Evolutionary conservation across 2,113 vertebrate species (phyloP), one percentile per base, ranked within the genome.

Genomic region (Beaufortia kweichowensis): DNA sequence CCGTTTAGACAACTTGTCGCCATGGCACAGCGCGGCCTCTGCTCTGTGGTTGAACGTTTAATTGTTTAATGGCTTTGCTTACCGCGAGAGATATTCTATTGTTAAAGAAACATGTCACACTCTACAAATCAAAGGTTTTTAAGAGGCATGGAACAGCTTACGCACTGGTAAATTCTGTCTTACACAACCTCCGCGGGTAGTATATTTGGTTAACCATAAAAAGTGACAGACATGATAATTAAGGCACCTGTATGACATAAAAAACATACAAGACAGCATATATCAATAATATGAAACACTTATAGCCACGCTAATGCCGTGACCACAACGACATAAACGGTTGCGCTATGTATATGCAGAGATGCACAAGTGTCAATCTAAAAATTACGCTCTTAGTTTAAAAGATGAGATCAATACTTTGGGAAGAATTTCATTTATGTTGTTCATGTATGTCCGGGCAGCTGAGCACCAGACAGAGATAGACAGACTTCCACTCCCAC

Each of bases 321-420:
- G 19, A 46, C 35, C 17, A 23, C 28, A 28, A 60, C 33, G 28
- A 56, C 24, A 29, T 21, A 61, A 43, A 26, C 4, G 19, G 23
- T 21, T 61, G 56, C 4, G 48, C 67, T 24, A 31, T 77, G 14
- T 59, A 75, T 57, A 68, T 35, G 56, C 8, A 12, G 14, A 33
- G 21, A 33, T 71, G 82, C 88, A 83, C 85, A 85, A 88, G 83
- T 86, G 87, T 84, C 73, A 64, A 77, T 85, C 85, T 81, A 81
- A 85, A 89, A 89, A 90, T 89, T 89, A 86, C 87, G 82, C 78
- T 86, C 84, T 75, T 71, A 79, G 86, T 89, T 90, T 89, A 91
- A 91, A 89, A 90, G 76, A 78, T 23, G 66, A 86, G 84, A 88
- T 89, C 87, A 89, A 84, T 87, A 88, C 84, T 89, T 89, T 86